Conservation (phyloP, 2,888 invertebrate genomes). For the Netelia melanura region DNA sequence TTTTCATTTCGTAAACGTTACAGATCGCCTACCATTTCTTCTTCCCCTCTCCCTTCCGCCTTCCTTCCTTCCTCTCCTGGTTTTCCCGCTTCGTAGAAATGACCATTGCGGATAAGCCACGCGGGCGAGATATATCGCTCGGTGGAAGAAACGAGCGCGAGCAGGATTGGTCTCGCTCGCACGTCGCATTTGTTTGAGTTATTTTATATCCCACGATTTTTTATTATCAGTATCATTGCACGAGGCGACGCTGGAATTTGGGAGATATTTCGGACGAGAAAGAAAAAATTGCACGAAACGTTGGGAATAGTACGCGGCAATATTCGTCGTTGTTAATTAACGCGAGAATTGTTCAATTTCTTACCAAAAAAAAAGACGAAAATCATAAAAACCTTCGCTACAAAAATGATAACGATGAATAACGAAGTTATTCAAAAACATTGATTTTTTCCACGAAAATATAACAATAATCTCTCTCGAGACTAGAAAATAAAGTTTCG, state of each 20-base stretch:
- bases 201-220: conserved; percentile 84
- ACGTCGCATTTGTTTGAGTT: conserved; percentile 84
- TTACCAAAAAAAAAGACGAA: not conserved
- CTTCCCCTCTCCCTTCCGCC: not conserved
- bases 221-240: conserved; percentile 80
- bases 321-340: not conserved
- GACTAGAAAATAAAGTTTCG: not conserved
- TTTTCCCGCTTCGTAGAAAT: conserved; percentile 79
- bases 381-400: too few species aligned
- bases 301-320: not conserved
- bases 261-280: not conserved
- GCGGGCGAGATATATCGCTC: conserved; percentile 78
- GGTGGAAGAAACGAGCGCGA: conserved; percentile 54
- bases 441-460: too few species aligned
- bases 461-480: too few species aligned
- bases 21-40: conserved; percentile 78
- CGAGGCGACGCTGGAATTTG: not conserved
- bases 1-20: conserved; percentile 81
- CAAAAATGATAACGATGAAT: too few species aligned
- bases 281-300: too few species aligned
- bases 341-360: not conserved
- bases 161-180: conserved; percentile 42
- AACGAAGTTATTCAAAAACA: too few species aligned
- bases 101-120: conserved; percentile 84
- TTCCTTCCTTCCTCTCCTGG: conserved; percentile 25